A percentile compares a stretch with the other conserved stretches of the same genome.
Evolutionary conservation across 2,113 vertebrate genomes (phyloP).

Genomic region (Odobenus rosmarus): DNA sequence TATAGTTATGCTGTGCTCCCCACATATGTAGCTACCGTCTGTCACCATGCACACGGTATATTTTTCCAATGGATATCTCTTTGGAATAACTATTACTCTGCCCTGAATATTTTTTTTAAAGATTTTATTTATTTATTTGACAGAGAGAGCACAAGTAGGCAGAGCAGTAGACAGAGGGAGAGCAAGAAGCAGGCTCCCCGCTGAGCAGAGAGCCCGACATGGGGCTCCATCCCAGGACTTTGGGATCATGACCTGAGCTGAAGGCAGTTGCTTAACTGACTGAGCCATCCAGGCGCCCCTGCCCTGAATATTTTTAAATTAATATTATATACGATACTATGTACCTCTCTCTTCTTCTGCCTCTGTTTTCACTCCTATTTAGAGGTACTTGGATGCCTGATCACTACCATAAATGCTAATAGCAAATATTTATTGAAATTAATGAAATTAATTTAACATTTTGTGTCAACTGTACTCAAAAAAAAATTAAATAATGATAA

Average conservation of each 20-base stretch:
- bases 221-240: no score
- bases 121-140: no score
- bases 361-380: conserved; percentile 14
- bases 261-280: no score
- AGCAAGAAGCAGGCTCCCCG: no score
- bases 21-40: neutral
- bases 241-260: no score
- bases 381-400: neutral
- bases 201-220: no score
- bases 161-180: no score
- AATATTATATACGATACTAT: neutral
- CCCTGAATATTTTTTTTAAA: neutral
- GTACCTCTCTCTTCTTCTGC: neutral
- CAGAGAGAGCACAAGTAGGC: no score
- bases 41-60: neutral
- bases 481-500: neutral
- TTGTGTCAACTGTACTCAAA: neutral
- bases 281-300: neutral
- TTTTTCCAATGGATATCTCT: neutral
- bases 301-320: neutral
- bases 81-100: neutral
- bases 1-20: neutral
- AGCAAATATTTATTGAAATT: neutral
- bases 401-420: neutral
- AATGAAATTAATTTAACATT: neutral